phyloP scores from a whole-genome alignment of 2,888 invertebrate species.

The Tetramorium bicarinatum region DNA sequence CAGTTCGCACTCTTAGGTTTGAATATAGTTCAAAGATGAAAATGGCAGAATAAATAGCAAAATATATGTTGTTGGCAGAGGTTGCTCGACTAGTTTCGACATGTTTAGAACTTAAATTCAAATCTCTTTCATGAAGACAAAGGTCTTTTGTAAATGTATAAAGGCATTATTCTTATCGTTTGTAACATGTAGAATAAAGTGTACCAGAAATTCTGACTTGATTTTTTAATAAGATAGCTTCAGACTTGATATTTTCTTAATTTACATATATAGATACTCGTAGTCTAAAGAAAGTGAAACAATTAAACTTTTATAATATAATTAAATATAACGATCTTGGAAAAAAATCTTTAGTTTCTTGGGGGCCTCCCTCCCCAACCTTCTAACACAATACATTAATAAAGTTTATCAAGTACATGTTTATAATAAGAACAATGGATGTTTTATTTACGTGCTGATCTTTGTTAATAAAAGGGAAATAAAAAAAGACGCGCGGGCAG shows the following conservation, averaged over 20 bases:
- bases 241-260: too few relatives aligned
- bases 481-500: neutral
- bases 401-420: neutral
- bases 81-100: neutral
- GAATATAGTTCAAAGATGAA: conserved; percentile 11
- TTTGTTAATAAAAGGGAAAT: neutral
- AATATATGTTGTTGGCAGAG: neutral
- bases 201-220: too few relatives aligned
- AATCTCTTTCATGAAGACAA: neutral
- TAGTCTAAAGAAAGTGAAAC: too few relatives aligned
- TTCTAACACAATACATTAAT: neutral
- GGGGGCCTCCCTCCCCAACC: neutral
- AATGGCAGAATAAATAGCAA: conserved; percentile 20
- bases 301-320: too few relatives aligned
- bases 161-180: neutral
- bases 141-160: neutral
- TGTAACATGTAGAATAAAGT: neutral
- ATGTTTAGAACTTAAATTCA: conserved; percentile 1
- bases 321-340: too few relatives aligned
- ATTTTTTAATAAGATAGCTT: too few relatives aligned
- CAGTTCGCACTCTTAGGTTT: neutral
- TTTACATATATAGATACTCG: too few relatives aligned
- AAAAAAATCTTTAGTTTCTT: too few relatives aligned
- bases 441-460: neutral
- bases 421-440: neutral